These are phyloP conservation scores for Hydrolagus affinis DNA, from an alignment of 2,113 vertebrate genomes.

Conservation along the genomic window DNA sequence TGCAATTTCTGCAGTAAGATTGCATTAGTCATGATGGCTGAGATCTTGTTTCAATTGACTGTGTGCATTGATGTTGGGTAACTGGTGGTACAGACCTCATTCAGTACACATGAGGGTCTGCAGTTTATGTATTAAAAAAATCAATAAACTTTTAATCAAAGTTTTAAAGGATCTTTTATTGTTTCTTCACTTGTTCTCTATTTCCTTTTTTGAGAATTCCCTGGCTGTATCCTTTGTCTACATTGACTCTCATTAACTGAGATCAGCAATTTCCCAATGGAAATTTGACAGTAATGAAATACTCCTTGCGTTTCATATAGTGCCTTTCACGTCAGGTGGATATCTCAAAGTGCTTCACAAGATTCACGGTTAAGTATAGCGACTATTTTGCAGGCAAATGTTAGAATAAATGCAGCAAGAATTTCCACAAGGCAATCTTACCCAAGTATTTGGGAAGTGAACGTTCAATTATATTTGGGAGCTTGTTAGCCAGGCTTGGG, in stretches of 20 bases:
- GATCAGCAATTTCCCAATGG: not conserved
- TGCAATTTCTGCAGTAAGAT: not conserved
- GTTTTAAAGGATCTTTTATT: not conserved
- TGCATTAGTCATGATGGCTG: not conserved
- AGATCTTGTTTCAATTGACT: not conserved
- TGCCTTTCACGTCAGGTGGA: too few relatives aligned
- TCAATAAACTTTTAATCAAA: conserved; percentile 12
- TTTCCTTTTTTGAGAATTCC: not conserved
- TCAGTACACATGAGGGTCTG: not conserved
- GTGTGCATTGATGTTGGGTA: not conserved
- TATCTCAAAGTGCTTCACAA: too few relatives aligned
- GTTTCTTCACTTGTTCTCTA: not conserved
- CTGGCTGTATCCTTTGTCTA: not conserved
- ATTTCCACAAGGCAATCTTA: too few relatives aligned
- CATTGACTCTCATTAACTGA: not conserved
- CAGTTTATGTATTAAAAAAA: not conserved
- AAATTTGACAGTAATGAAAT: not conserved
- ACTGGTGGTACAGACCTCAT: not conserved
- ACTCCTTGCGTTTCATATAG: too few relatives aligned
- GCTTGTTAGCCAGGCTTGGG: too few relatives aligned
- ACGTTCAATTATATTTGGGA: too few relatives aligned
- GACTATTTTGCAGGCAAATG: too few relatives aligned
- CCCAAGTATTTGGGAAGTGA: too few relatives aligned
- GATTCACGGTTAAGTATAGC: too few relatives aligned
- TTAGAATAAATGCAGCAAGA: too few relatives aligned